These are phyloP conservation scores for Parelbella ahira DNA, from an alignment of 2,888 invertebrate species.

Conservation along the genomic window DNA sequence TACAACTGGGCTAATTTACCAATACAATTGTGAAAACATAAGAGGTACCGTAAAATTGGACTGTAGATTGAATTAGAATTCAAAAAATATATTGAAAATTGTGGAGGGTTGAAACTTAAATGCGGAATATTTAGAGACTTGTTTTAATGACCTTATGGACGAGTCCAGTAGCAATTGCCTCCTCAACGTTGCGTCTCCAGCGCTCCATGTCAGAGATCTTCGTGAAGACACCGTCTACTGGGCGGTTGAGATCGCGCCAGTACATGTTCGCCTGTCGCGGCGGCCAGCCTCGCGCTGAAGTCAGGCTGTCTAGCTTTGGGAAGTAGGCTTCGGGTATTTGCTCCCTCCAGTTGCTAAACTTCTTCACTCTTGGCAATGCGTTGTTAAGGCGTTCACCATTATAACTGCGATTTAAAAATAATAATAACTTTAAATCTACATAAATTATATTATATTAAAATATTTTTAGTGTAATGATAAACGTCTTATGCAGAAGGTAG, in stretches of 20 bases:
- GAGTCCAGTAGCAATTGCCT: constrained; percentile 86
- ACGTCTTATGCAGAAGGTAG: too few relatives aligned
- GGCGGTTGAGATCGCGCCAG: constrained; percentile 84
- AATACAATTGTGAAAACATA: too few relatives aligned
- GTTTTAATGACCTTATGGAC: constrained; percentile 69
- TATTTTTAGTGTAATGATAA: too few relatives aligned
- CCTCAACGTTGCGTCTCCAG: constrained; percentile 87
- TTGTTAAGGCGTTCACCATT: constrained; percentile 89
- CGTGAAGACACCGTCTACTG: constrained; percentile 80
- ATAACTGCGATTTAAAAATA: constrained; percentile 67
- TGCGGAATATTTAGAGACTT: too few relatives aligned
- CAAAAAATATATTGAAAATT: too few relatives aligned
- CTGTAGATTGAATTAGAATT: too few relatives aligned
- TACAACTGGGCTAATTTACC: too few relatives aligned
- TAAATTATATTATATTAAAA: too few relatives aligned
- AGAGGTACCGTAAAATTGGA: too few relatives aligned
- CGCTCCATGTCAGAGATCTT: constrained; percentile 85
- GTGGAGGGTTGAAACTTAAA: too few relatives aligned
- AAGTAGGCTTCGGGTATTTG: constrained; percentile 89
- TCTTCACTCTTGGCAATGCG: constrained; percentile 81
- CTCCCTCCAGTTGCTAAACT: constrained; percentile 84
- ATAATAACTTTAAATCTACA: not conserved
- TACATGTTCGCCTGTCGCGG: constrained; percentile 82
- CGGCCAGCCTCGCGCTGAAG: constrained; percentile 86
- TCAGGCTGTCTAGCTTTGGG: constrained; percentile 88